Percentiles rank a stretch among this genome's conserved stretches.
Conservation (phyloP, 1,140 invertebrate species). For the Harpegnathos saltator region DNA sequence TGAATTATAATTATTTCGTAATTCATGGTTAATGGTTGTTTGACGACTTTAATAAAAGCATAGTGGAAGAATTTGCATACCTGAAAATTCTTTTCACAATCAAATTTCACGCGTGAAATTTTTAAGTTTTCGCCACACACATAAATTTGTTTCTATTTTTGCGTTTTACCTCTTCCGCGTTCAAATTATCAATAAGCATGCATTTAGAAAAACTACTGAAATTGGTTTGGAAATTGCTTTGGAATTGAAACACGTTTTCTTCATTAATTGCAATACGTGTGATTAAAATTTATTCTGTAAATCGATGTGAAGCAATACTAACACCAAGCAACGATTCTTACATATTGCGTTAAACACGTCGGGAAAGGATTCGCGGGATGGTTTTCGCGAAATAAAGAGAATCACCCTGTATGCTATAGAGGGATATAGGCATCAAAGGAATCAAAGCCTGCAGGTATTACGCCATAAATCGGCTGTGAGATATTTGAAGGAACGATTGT, state of each 20-base stretch:
- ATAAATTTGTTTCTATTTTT: background rate
- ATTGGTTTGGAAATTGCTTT: too few relatives aligned
- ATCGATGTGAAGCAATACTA: background rate
- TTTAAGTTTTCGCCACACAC: background rate
- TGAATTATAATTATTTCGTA: too few relatives aligned
- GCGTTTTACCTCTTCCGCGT: background rate
- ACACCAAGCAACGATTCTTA: background rate
- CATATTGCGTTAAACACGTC: background rate
- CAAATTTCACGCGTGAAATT: background rate
- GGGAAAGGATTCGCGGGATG: background rate
- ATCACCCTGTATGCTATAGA: constrained; percentile 61
- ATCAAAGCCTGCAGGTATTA: constrained; percentile 68
- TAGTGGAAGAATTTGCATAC: background rate
- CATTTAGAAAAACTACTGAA: too few relatives aligned
- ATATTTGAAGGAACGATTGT: constrained; percentile 78
- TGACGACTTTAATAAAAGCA: background rate
- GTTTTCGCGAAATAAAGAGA: background rate
- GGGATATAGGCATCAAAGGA: constrained; percentile 68
- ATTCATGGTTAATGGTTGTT: too few relatives aligned
- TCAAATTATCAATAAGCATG: background rate
- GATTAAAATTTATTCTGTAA: too few relatives aligned
- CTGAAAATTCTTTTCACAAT: background rate
- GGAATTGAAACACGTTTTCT: too few relatives aligned
- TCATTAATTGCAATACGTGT: too few relatives aligned
- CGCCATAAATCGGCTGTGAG: constrained; percentile 70